Evolutionary conservation across 2,113 vertebrate species (phyloP).

Genomic region (Corythornis vintsioides): DNA sequence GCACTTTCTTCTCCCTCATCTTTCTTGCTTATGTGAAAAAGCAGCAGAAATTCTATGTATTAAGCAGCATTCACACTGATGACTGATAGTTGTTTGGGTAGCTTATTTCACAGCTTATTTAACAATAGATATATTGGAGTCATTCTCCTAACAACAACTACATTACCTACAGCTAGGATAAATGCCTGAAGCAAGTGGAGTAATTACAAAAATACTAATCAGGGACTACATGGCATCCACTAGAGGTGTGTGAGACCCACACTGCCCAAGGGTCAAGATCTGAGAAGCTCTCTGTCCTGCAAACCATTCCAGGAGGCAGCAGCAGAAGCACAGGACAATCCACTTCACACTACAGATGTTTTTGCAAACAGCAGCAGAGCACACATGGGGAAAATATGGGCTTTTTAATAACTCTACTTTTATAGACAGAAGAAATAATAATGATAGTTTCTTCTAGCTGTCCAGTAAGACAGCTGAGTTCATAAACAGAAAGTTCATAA

Average conservation of each 20-base stretch:
- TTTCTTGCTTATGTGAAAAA: background rate
- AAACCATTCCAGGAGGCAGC: background rate
- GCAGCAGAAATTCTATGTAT: background rate
- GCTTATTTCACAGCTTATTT: conserved; percentile 14
- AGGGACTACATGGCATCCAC: background rate
- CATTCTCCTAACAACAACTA: background rate
- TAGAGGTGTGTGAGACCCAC: background rate
- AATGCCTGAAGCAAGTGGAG: background rate
- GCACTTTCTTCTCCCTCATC: background rate
- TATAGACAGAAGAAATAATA: conserved; percentile 36
- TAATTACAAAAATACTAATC: background rate
- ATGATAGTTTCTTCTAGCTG: conserved; percentile 9
- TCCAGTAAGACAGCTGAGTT: conserved; percentile 32
- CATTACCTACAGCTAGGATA: background rate
- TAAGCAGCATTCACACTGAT: background rate
- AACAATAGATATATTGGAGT: background rate
- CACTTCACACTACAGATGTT: background rate
- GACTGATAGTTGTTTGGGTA: background rate
- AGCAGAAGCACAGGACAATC: background rate
- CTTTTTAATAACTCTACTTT: conserved; percentile 11
- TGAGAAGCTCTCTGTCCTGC: background rate
- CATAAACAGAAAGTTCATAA: conserved; percentile 63
- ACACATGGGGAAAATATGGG: background rate
- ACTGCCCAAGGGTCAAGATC: background rate
- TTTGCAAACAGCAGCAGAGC: background rate